Evolutionary conservation across 2,113 vertebrate species (phyloP).

Genomic region (Protomyctophum bolini): DNA sequence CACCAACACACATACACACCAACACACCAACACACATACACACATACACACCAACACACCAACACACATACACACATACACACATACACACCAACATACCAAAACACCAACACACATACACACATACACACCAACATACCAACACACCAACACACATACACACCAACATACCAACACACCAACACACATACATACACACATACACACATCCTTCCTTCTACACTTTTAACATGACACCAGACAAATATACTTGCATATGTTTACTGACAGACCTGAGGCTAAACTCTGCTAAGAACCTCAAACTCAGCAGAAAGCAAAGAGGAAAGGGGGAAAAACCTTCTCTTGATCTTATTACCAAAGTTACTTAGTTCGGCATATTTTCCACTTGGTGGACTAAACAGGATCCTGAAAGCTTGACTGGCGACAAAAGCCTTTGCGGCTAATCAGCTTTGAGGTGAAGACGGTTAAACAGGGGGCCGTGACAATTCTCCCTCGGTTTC

Average conservation of each 20-base stretch:
- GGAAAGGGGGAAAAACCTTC: slow-evolving; percentile 27
- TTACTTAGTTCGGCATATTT: slow-evolving; percentile 62
- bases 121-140: background rate
- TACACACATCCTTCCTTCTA: background rate
- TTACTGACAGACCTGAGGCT: slow-evolving; percentile 39
- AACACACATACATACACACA: background rate
- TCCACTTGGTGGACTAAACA: slow-evolving; percentile 61
- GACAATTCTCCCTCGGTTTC: slow-evolving; percentile 12
- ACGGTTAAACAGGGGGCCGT: slow-evolving; percentile 45
- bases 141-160: background rate
- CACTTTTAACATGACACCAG: background rate
- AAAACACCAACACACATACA: background rate
- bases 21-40: too few relatives aligned
- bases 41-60: too few relatives aligned
- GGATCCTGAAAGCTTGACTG: slow-evolving; percentile 61
- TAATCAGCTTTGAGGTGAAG: slow-evolving; percentile 67
- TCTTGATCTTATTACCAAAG: slow-evolving; percentile 69
- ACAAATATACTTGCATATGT: slow-evolving; percentile 8
- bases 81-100: background rate
- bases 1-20: background rate
- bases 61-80: background rate
- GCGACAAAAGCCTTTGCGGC: slow-evolving; percentile 60
- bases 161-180: too few relatives aligned
- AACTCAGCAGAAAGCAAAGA: slow-evolving; percentile 44
- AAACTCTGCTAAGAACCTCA: slow-evolving; percentile 41